A percentile compares a stretch with the other conserved stretches of the same genome.
phyloP scores from a whole-genome alignment of 2,797 vertebrate species.

The Euthynnus affinis region DNA sequence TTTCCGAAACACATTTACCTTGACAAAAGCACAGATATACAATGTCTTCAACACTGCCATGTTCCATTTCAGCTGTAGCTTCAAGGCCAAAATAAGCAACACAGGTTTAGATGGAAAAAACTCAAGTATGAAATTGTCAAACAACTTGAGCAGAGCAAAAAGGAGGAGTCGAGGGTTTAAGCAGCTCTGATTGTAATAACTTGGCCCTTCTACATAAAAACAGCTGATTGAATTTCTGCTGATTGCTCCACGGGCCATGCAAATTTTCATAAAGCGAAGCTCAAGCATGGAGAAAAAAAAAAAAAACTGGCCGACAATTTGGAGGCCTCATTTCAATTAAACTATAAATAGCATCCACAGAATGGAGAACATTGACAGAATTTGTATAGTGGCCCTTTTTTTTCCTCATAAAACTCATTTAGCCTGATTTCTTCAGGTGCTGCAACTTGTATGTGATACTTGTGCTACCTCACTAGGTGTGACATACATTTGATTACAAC shows the following conservation, averaged over 20 bases:
- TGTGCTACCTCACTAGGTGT: constrained; percentile 29
- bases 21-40: constrained; percentile 10
- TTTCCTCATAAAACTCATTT: constrained; percentile 23
- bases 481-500: constrained; percentile 61
- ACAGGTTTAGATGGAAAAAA: constrained; percentile 23
- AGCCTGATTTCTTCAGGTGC: constrained; percentile 21
- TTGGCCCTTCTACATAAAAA: constrained; percentile 68
- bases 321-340: constrained; percentile 59
- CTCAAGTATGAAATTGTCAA: constrained; percentile 37
- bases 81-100: constrained; percentile 25
- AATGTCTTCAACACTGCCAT: constrained; percentile 12
- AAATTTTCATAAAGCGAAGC: constrained; percentile 64
- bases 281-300: constrained; percentile 41
- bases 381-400: constrained; percentile 4
- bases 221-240: constrained; percentile 71
- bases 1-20: constrained; percentile 33
- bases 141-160: constrained; percentile 45
- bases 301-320: constrained; percentile 20
- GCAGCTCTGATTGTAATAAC: constrained; percentile 72
- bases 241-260: constrained; percentile 65
- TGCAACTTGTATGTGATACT: not conserved
- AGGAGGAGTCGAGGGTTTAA: constrained; percentile 48
- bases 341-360: constrained; percentile 60
- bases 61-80: constrained; percentile 30
- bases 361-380: constrained; percentile 22